These are phyloP conservation scores for Piprites chloris DNA, from an alignment of 2,113 vertebrate species.

Conservation along the genomic window DNA sequence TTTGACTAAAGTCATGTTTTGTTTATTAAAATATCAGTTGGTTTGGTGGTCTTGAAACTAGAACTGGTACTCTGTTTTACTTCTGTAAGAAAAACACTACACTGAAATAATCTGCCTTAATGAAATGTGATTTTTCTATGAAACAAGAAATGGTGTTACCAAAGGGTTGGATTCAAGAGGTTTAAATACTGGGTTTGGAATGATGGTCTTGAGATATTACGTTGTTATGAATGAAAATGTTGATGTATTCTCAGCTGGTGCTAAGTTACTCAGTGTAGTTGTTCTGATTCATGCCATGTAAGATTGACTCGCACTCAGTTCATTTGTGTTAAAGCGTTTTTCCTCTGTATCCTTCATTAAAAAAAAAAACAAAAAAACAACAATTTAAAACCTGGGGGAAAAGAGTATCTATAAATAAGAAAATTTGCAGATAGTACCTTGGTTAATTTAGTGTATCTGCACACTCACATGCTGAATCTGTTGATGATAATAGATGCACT, in stretches of 20 bases:
- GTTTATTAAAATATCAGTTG: not conserved
- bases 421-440: not conserved
- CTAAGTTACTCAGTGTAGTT: not conserved
- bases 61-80: not conserved
- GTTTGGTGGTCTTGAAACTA: not conserved
- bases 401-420: slow-evolving; percentile 18
- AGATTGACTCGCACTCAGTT: not conserved
- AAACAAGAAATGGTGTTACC: not conserved
- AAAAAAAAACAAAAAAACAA: not conserved
- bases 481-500: slow-evolving; percentile 7
- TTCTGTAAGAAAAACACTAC: not conserved
- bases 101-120: not conserved
- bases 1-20: not conserved
- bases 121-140: not conserved
- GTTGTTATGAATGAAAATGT: not conserved
- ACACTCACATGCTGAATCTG: not conserved
- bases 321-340: not conserved
- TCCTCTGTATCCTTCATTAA: not conserved
- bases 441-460: not conserved
- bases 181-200: not conserved
- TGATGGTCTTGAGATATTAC: not conserved
- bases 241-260: not conserved
- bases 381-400: not conserved
- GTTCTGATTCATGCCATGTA: not conserved
- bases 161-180: not conserved